Evolutionary conservation across 2,797 vertebrate species (phyloP).

Genomic region (Peromyscus attwateri): DNA sequence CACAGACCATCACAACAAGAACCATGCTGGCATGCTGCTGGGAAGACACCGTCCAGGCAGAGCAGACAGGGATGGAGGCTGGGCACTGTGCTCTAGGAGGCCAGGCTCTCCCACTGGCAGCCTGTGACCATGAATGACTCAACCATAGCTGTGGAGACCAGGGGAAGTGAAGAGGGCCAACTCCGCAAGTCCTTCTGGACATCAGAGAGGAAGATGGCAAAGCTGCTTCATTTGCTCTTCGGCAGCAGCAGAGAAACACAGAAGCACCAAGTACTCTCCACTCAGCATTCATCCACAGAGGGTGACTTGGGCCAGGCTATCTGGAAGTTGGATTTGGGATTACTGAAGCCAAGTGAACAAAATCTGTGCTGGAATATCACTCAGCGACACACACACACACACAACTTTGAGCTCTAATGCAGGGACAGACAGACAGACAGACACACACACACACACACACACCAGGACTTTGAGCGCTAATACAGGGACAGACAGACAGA

Average conservation of each 20-base stretch:
- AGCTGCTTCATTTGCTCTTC: accelerated
- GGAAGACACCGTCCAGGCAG: not conserved
- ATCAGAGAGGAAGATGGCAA: not conserved
- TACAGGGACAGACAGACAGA: not conserved
- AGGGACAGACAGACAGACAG: not conserved
- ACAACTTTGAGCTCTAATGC: not conserved
- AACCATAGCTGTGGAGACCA: not conserved
- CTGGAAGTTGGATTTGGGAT: not conserved
- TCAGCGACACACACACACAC: not conserved
- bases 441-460: not conserved
- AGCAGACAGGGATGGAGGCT: not conserved
- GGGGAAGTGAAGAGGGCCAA: accelerated
- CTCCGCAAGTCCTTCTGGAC: accelerated
- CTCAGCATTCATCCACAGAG: accelerated
- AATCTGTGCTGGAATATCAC: not conserved
- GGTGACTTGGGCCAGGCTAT: accelerated
- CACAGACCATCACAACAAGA: not conserved
- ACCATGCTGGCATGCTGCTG: not conserved
- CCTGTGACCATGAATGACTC: not conserved
- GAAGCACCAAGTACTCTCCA: accelerated
- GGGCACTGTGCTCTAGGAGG: not conserved
- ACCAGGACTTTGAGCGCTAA: not conserved
- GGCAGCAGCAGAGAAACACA: not conserved
- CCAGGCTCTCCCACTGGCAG: not conserved
- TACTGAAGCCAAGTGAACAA: not conserved